Conservation (phyloP, 2,113 vertebrate species). For the Mastomys natalensis region DNA sequence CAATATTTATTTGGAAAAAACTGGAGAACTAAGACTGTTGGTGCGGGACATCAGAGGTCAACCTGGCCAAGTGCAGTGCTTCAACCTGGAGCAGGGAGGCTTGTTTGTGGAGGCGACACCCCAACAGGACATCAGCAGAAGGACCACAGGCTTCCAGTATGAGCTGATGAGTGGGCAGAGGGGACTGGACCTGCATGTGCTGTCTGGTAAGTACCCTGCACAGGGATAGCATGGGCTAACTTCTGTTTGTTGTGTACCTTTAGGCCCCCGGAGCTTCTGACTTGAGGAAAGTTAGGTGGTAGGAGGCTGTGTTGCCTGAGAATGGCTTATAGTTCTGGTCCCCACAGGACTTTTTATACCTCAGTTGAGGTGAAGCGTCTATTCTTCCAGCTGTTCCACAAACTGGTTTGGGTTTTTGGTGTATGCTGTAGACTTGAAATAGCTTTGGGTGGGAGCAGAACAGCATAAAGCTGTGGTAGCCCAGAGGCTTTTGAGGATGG, state of each 20-base stretch:
- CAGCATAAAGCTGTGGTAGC: not conserved
- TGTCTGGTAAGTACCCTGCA: slow-evolving; percentile 88
- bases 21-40: slow-evolving; percentile 94
- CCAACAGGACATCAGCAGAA: slow-evolving; percentile 95
- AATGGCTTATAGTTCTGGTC: not conserved
- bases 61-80: slow-evolving; percentile 91
- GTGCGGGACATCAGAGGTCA: slow-evolving; percentile 90
- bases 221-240: not conserved
- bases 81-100: slow-evolving; percentile 92
- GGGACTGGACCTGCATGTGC: slow-evolving; percentile 87
- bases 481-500: not conserved
- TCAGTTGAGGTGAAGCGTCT: not conserved
- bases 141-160: slow-evolving; percentile 96
- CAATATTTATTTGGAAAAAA: slow-evolving; percentile 98
- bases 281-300: not conserved
- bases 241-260: not conserved
- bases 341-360: too few relatives aligned
- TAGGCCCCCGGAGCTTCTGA: not conserved
- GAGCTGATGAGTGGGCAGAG: slow-evolving; percentile 91
- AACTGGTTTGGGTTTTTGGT: not conserved
- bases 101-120: slow-evolving; percentile 97
- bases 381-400: fast-evolving
- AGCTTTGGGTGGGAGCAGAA: not conserved
- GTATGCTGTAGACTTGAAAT: not conserved
- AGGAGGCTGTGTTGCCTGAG: not conserved